Conservation (phyloP, 2,888 invertebrate species). For the Acleris literana region DNA sequence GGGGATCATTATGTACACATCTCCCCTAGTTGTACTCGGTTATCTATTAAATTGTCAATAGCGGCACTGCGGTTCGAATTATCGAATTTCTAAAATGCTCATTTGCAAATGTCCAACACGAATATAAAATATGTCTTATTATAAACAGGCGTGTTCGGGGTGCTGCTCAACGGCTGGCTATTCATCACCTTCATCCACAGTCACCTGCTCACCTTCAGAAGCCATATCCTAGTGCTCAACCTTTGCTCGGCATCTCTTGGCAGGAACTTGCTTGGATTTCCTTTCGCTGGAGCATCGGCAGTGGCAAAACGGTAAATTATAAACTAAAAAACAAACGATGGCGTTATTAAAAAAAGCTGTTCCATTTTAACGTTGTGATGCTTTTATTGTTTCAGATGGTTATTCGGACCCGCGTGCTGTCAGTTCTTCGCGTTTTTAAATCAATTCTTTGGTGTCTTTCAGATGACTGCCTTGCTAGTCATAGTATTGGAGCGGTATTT, state of each 20-base stretch:
- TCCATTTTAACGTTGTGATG: not conserved
- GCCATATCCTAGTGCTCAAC: constrained; percentile 81
- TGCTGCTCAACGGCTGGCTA: constrained; percentile 83
- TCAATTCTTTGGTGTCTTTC: constrained; percentile 81
- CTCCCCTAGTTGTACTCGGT: too few relatives aligned
- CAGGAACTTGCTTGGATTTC: constrained; percentile 79
- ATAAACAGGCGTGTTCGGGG: constrained; percentile 78
- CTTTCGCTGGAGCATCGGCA: constrained; percentile 81
- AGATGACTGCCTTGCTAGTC: constrained; percentile 76
- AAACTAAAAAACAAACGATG: constrained; percentile 8
- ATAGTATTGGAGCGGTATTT: constrained; percentile 80
- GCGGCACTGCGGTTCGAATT: too few relatives aligned
- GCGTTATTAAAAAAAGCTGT: not conserved
- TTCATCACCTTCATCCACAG: constrained; percentile 82
- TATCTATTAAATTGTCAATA: too few relatives aligned
- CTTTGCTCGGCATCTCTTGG: constrained; percentile 80
- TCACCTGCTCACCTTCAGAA: constrained; percentile 78
- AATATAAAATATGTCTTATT: not conserved
- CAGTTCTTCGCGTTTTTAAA: constrained; percentile 82
- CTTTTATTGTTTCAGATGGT: constrained; percentile 72
- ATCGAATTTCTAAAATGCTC: not conserved
- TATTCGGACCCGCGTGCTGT: constrained; percentile 80
- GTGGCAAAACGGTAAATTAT: constrained; percentile 76
- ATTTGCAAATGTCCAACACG: not conserved
- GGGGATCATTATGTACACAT: too few relatives aligned